These are phyloP conservation scores for Drosophila neonasuta DNA, from an alignment of 2,888 invertebrate genomes.

Conservation along the genomic window DNA sequence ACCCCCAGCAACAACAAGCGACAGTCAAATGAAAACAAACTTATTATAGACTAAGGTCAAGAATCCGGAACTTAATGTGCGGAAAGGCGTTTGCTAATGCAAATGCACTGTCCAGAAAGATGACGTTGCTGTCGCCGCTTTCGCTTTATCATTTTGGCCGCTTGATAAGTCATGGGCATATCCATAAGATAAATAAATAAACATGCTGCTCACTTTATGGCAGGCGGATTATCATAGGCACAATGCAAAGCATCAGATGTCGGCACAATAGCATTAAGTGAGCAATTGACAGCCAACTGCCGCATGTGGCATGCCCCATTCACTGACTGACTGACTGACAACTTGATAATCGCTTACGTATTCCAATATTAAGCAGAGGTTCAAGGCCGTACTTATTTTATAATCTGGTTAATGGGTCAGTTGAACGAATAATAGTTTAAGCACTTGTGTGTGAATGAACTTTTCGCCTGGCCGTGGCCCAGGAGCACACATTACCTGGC, in stretches of 20 bases:
- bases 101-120: constrained; percentile 55
- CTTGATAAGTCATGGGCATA: constrained; percentile 72
- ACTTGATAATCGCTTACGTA: constrained; percentile 28
- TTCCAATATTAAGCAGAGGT: constrained; percentile 29
- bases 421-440: constrained; percentile 24
- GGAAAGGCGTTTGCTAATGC: constrained; percentile 64
- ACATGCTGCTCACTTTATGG: constrained; percentile 44
- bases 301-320: constrained; percentile 19
- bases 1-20: constrained; percentile 17
- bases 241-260: constrained; percentile 44
- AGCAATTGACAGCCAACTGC: constrained; percentile 58
- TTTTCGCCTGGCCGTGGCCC: constrained; percentile 17
- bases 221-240: constrained; percentile 48
- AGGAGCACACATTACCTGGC: constrained; percentile 84
- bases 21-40: constrained; percentile 31
- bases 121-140: constrained; percentile 37
- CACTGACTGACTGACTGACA: constrained; percentile 27
- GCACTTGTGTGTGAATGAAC: constrained; percentile 47
- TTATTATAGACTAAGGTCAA: constrained; percentile 78
- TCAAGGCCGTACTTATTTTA: constrained; percentile 49
- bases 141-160: constrained; percentile 69
- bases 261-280: constrained; percentile 60
- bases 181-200: constrained; percentile 64
- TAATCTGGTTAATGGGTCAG: constrained; percentile 67
- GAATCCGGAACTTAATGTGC: constrained; percentile 75